These are phyloP conservation scores for Stichodactyla helianthus DNA, from an alignment of 64 coral and sea anemone genomes.

Conservation along the genomic window DNA sequence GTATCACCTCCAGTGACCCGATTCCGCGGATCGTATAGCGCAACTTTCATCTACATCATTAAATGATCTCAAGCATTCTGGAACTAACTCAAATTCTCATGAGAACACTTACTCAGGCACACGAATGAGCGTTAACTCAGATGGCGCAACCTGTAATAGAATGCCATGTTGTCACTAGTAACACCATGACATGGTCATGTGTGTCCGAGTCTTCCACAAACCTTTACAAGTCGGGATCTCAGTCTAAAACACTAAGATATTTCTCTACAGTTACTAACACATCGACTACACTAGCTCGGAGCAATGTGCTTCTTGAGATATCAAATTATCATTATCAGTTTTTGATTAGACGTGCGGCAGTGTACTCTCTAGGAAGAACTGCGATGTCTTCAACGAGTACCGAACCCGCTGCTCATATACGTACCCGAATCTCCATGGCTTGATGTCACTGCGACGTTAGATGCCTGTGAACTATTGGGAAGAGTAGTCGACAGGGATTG, in stretches of 20 bases:
- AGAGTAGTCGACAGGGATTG: constrained; percentile 8
- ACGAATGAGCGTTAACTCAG: no score
- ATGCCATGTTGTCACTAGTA: no score
- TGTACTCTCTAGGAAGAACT: background rate
- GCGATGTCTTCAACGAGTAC: constrained; percentile 29
- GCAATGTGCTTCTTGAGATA: background rate
- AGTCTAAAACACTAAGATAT: no score
- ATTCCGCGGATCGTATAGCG: no score
- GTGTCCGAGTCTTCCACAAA: background rate
- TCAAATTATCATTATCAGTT: background rate
- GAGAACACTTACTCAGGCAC: no score
- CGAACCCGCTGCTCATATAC: constrained; percentile 43
- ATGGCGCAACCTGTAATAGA: no score
- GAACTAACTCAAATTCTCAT: no score
- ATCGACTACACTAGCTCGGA: background rate
- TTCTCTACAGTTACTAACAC: background rate
- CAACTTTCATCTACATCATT: no score
- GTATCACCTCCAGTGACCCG: background rate
- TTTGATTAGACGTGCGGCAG: background rate
- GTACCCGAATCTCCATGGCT: constrained; percentile 46
- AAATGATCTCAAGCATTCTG: no score
- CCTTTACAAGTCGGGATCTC: no score
- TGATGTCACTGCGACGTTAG: constrained; percentile 25
- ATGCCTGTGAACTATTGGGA: constrained; percentile 31
- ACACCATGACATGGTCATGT: background rate